A percentile compares a stretch with the other conserved stretches of the same genome.
Conservation (phyloP, 2,888 invertebrate genomes). For the Adela reaumurella region DNA sequence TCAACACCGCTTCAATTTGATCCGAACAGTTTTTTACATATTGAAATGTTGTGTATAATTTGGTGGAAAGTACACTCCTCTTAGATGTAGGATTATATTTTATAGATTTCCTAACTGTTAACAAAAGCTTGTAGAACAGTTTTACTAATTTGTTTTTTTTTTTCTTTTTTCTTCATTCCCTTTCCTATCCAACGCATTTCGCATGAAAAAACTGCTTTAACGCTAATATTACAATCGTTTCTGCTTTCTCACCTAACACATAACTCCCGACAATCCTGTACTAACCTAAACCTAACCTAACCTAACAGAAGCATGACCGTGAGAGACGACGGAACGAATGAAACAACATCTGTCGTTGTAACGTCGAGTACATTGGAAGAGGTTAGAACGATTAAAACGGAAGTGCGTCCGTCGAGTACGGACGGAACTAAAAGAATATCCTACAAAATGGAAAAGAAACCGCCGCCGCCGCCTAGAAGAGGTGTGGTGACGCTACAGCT, state of each 20-base stretch:
- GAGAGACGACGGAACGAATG: not conserved
- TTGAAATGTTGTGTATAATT: no score
- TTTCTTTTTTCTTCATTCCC: slow-evolving; percentile 1
- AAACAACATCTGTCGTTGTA: not conserved
- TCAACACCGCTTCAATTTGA: no score
- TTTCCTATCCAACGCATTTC: slow-evolving; percentile 1
- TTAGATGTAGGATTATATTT: not conserved
- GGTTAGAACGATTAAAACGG: not conserved
- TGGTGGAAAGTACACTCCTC: no score
- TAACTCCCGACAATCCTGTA: not conserved
- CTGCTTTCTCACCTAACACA: not conserved
- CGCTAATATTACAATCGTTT: no score
- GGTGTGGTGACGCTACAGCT: slow-evolving; percentile 21
- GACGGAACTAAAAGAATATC: not conserved
- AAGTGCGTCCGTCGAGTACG: not conserved
- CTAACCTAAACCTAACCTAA: not conserved
- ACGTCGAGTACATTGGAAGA: not conserved
- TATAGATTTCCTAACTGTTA: no score
- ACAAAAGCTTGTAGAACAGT: no score
- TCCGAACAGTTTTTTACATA: no score
- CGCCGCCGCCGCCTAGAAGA: not conserved
- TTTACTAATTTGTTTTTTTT: slow-evolving; percentile 4
- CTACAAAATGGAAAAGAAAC: not conserved
- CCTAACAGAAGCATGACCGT: not conserved
- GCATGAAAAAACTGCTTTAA: not conserved